phyloP scores from a whole-genome alignment of 1,140 invertebrate genomes.

The Procambarus virginalis region DNA sequence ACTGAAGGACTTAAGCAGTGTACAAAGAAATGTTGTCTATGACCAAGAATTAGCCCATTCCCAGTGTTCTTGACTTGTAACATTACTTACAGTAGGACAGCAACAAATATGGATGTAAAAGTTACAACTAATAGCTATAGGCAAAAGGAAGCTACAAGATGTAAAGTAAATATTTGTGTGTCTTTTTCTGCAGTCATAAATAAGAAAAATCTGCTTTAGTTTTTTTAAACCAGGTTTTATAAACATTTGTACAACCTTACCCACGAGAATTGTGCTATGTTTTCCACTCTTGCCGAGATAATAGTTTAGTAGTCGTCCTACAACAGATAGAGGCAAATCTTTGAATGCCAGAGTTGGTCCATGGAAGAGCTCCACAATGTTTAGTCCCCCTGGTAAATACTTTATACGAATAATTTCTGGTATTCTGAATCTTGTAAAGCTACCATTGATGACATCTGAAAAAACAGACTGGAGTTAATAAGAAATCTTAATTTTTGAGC shows the following conservation, averaged over 20 bases:
- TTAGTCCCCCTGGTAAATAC: slow-evolving; percentile 72
- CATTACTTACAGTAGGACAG: too few species aligned
- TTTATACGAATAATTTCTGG: slow-evolving; percentile 72
- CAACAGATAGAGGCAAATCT: slow-evolving; percentile 75
- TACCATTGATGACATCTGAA: slow-evolving; percentile 72
- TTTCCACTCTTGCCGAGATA: slow-evolving; percentile 74
- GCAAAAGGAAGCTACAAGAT: too few species aligned
- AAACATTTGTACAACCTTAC: slow-evolving; percentile 6
- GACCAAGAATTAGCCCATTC: too few species aligned
- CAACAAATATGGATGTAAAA: too few species aligned
- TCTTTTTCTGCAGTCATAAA: too few species aligned
- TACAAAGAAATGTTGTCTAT: too few species aligned
- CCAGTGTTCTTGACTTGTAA: too few species aligned
- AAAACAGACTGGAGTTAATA: neutral
- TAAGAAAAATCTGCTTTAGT: neutral
- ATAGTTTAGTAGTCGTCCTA: slow-evolving; percentile 75
- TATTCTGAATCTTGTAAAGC: slow-evolving; percentile 72
- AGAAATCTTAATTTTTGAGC: too few species aligned
- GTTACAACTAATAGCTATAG: too few species aligned
- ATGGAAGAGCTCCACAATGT: slow-evolving; percentile 76
- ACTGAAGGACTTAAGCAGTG: too few species aligned
- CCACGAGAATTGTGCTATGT: slow-evolving; percentile 71
- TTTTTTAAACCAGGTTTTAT: neutral
- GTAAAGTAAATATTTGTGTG: too few species aligned
- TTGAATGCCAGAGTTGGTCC: slow-evolving; percentile 77